Percentiles rank a stretch among this genome's conserved stretches.
Conservation (phyloP, 2,888 invertebrate species). For the Mechanitis messenoides region DNA sequence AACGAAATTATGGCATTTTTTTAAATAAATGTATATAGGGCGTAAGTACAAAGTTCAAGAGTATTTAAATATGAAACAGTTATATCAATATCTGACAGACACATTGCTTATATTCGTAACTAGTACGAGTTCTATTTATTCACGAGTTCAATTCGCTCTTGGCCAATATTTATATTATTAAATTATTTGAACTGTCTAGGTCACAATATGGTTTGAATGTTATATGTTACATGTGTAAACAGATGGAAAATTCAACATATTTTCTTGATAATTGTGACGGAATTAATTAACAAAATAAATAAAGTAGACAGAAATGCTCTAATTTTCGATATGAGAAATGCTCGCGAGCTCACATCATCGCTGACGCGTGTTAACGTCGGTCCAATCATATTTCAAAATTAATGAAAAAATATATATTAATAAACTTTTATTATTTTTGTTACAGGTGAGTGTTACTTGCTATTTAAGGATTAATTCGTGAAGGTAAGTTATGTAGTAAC, state of each 20-base stretch:
- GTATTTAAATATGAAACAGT: conserved; percentile 9
- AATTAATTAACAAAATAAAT: too few species aligned
- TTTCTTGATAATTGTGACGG: conserved; percentile 10
- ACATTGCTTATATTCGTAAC: not conserved
- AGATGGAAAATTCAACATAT: conserved; percentile 44
- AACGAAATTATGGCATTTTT: conserved; percentile 4
- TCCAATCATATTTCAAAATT: too few species aligned
- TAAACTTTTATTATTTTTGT: conserved; percentile 40
- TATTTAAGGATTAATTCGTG: not conserved
- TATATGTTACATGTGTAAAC: conserved; percentile 43
- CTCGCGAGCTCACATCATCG: too few species aligned
- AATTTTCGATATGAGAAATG: too few species aligned
- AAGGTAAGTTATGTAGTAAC: conserved; percentile 10
- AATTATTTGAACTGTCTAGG: conserved; percentile 28
- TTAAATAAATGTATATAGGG: not conserved
- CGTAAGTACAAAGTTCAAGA: not conserved
- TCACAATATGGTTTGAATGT: conserved; percentile 27
- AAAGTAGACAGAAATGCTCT: too few species aligned
- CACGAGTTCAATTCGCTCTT: conserved; percentile 1
- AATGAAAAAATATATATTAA: too few species aligned
- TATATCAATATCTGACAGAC: not conserved
- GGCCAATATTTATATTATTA: conserved; percentile 12
- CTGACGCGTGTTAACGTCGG: too few species aligned
- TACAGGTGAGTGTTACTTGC: conserved; percentile 60
- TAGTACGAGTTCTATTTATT: not conserved